These are phyloP conservation scores for Ictidomys tridecemlineatus DNA, from an alignment of 2,113 vertebrate species.

Conservation along the genomic window DNA sequence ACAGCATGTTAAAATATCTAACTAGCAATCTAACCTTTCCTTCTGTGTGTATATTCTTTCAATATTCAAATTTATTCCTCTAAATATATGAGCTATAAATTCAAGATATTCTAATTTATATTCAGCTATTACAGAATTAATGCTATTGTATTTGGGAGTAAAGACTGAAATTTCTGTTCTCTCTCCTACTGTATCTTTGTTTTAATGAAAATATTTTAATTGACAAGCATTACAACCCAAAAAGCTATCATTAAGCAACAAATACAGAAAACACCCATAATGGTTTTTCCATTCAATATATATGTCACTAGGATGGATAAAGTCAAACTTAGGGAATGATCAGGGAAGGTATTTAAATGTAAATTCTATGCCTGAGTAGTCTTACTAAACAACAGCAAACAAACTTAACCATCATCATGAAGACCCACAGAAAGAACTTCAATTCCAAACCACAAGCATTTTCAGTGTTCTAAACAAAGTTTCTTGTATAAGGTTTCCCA, in stretches of 20 bases:
- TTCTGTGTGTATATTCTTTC: neutral
- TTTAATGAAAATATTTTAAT: neutral
- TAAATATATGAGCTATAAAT: neutral
- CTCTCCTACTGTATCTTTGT: neutral
- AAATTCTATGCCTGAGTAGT: neutral
- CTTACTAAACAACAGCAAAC: neutral
- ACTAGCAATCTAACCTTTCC: neutral
- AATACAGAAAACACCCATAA: neutral
- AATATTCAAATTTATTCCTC: neutral
- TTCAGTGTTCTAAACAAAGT: neutral
- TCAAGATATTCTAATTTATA: neutral
- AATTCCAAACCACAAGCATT: neutral
- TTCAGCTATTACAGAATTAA: neutral
- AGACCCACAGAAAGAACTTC: neutral
- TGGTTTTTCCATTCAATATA: neutral
- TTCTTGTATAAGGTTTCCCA: neutral
- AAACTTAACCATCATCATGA: neutral
- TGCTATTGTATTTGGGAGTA: neutral
- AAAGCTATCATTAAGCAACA: neutral
- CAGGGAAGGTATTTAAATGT: neutral
- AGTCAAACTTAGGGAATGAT: neutral
- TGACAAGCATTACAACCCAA: neutral
- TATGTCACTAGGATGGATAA: neutral
- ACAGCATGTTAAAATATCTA: neutral
- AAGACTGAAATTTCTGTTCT: neutral